These are phyloP conservation scores for Colletes latitarsis DNA, from an alignment of 1,140 invertebrate genomes.

Conservation along the genomic window DNA sequence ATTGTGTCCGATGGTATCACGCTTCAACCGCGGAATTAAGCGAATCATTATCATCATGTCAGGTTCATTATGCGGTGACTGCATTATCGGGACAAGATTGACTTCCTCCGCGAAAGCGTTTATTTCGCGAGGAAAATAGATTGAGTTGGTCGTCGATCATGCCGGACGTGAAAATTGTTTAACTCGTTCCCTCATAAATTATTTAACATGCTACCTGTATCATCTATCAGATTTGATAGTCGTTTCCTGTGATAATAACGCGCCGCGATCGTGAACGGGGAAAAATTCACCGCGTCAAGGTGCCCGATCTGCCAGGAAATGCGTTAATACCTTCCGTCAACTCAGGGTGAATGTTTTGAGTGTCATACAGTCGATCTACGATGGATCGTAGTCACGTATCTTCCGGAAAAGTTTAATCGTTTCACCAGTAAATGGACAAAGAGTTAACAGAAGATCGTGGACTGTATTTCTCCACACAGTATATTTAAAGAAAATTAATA, in stretches of 20 bases:
- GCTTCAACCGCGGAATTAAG: slow-evolving; percentile 51
- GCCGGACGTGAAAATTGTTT: slow-evolving; percentile 66
- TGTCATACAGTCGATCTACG: too few relatives aligned
- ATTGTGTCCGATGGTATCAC: slow-evolving; percentile 29
- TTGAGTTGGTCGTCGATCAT: slow-evolving; percentile 43
- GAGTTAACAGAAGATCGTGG: too few relatives aligned
- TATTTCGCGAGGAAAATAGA: slow-evolving; percentile 50
- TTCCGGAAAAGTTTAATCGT: background rate
- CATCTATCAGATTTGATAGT: slow-evolving; percentile 60
- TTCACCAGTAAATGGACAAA: too few relatives aligned
- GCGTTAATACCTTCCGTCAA: background rate
- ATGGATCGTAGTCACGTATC: too few relatives aligned
- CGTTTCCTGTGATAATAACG: slow-evolving; percentile 47
- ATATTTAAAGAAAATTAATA: too few relatives aligned
- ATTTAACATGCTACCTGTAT: slow-evolving; percentile 53
- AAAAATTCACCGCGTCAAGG: slow-evolving; percentile 2
- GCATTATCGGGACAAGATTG: slow-evolving; percentile 29
- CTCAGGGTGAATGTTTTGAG: too few relatives aligned
- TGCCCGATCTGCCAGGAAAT: background rate
- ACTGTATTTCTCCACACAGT: too few relatives aligned
- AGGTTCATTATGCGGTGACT: slow-evolving; percentile 56
- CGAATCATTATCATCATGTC: slow-evolving; percentile 60
- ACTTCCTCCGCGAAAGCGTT: slow-evolving; percentile 41
- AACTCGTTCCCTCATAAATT: slow-evolving; percentile 63
- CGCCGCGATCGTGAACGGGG: background rate